These are phyloP conservation scores for Istiophorus platypterus DNA, from an alignment of 2,113 vertebrate genomes.

Conservation along the genomic window DNA sequence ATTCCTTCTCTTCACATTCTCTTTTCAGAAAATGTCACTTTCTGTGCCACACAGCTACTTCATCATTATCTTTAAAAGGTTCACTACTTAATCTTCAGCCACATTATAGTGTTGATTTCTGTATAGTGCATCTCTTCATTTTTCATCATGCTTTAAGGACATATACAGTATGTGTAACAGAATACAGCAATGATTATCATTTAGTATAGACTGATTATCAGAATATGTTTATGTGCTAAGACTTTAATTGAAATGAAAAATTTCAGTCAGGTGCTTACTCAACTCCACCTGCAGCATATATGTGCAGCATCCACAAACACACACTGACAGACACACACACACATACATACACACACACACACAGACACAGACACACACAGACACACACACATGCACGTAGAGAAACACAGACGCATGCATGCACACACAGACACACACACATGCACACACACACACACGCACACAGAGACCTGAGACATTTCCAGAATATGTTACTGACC, in stretches of 20 bases:
- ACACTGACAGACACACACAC: too few relatives aligned
- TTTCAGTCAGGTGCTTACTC: neutral
- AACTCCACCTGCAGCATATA: neutral
- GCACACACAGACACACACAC: neutral
- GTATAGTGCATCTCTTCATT: neutral
- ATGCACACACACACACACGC: neutral
- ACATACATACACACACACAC: neutral
- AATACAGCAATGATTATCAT: neutral
- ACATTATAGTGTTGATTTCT: neutral
- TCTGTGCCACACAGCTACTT: too few relatives aligned
- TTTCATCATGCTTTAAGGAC: neutral
- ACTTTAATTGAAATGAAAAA: neutral
- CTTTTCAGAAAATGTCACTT: too few relatives aligned
- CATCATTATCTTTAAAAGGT: neutral
- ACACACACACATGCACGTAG: neutral
- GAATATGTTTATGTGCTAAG: neutral
- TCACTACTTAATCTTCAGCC: neutral
- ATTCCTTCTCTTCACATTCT: too few relatives aligned
- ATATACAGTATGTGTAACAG: neutral
- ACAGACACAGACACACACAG: neutral
- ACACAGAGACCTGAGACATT: neutral
- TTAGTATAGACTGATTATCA: neutral
- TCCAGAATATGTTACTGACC: conserved; percentile 20
- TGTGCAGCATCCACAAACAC: neutral
- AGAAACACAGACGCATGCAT: neutral